Evolutionary conservation across 2,888 invertebrate species (phyloP), one percentile per base, ranked within the genome.

Genomic region (Hecatera dysodea): DNA sequence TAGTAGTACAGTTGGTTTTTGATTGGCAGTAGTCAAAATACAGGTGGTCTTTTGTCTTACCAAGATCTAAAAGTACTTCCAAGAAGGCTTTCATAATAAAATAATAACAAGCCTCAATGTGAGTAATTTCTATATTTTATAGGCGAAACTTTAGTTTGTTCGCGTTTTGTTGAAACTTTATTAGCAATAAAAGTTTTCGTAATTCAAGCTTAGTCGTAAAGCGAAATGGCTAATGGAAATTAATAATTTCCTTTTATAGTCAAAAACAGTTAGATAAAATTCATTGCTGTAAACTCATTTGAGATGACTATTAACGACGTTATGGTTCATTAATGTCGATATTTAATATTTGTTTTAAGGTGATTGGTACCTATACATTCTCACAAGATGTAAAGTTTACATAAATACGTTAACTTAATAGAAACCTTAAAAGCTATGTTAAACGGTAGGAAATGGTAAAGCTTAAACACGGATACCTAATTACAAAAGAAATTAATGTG

Each of bases 51-150:
- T 76, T 80, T 80, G 80, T 80, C 44, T 80, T 60, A 68, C 46
- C n/a, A 11, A 67, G 36, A 70, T 80, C 70, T 64, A 24, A 80
- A 71, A 81, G 75, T 67, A 80, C 75, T 88, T 89, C 90, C 79
- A 75, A 86, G 89, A 89, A 89, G 46, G 79, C 80, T 81, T 81
- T 74, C 55, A 85, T 85, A 87, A 87, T 89, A 90, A 87, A 90
- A 88, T 90, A 88, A 90, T 88, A 87, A 89, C 84, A 84, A 76
- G 80, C 64, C 72, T 80, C 72, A 78, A 78, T 84, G 79, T 81
- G 68, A 76, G 74, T 85, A 77, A 83, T 85, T 78, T 79, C 81
- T 82, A 79, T 83, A 82, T 84, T 90, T 89, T 88, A 90, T 85
- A 68, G 75, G 74, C 55, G 52, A 80, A 78, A 79, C 77, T 78